Percentiles rank a stretch among this genome's conserved stretches.
These are phyloP conservation scores for Hydropotes inermis DNA, from an alignment of 2,113 vertebrate species.

Conservation along the genomic window DNA sequence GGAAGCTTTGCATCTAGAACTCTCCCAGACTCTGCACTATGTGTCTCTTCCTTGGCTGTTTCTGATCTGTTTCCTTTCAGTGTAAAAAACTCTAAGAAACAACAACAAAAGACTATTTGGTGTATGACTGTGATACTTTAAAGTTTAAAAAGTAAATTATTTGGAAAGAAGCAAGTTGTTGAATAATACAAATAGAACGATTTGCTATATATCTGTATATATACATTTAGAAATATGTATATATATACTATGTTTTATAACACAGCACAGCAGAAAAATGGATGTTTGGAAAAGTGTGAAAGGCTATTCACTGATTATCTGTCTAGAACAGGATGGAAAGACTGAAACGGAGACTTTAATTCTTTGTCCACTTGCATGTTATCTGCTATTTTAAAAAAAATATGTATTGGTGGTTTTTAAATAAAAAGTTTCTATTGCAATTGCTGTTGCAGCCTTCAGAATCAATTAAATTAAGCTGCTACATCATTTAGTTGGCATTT, in stretches of 20 bases:
- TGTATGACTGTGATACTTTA: background rate
- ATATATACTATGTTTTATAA: background rate
- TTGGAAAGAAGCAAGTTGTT: background rate
- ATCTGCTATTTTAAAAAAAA: background rate
- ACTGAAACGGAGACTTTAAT: background rate
- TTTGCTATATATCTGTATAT: background rate
- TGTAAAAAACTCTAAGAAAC: background rate
- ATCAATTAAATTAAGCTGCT: constrained; percentile 4
- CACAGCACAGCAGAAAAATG: background rate
- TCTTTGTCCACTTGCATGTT: background rate
- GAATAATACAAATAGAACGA: constrained; percentile 3
- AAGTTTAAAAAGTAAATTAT: background rate
- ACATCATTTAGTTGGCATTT: background rate
- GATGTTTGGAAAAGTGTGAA: background rate
- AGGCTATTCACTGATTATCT: background rate
- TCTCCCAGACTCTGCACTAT: background rate
- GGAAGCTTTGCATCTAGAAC: background rate
- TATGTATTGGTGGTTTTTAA: background rate
- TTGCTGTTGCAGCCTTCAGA: background rate
- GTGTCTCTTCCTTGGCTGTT: background rate
- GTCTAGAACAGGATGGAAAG: background rate
- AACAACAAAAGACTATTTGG: background rate
- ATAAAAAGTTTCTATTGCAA: background rate
- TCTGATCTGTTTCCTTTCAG: background rate
- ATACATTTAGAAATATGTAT: background rate